Conservation (phyloP, 2,113 vertebrate genomes). For the Dinomys branickii region DNA sequence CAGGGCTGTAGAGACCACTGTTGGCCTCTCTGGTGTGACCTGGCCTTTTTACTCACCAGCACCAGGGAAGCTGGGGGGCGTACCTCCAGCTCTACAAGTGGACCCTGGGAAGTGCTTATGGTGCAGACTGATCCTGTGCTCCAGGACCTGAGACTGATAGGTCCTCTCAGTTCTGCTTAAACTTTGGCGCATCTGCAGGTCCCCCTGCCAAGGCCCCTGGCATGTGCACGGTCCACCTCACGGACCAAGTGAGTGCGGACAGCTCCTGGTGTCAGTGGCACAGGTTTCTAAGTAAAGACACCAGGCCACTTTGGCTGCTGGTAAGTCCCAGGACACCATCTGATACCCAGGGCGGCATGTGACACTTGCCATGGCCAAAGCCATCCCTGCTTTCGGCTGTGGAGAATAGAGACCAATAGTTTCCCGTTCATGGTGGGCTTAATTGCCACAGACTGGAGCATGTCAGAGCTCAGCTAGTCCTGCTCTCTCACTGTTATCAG, state of each 20-base stretch:
- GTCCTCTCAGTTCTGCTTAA: background rate
- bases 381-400: background rate
- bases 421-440: background rate
- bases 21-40: background rate
- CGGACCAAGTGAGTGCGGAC: background rate
- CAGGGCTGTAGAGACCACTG: background rate
- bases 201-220: background rate
- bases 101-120: background rate
- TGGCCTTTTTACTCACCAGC: background rate
- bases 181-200: background rate
- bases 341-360: slow-evolving; percentile 49
- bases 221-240: background rate
- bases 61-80: background rate
- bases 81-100: background rate
- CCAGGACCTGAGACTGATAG: no score
- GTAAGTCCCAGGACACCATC: slow-evolving; percentile 59
- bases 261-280: background rate
- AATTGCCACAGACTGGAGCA: background rate
- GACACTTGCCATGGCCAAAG: background rate
- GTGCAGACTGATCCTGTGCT: no score
- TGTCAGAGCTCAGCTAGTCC: background rate
- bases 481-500: background rate
- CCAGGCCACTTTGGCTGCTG: slow-evolving; percentile 69
- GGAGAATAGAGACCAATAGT: background rate
- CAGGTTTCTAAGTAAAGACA: slow-evolving; percentile 75